A percentile compares a stretch with the other conserved stretches of the same genome.
These are phyloP conservation scores for Saccopteryx leptura DNA, from an alignment of 2,113 vertebrate genomes.

Conservation along the genomic window DNA sequence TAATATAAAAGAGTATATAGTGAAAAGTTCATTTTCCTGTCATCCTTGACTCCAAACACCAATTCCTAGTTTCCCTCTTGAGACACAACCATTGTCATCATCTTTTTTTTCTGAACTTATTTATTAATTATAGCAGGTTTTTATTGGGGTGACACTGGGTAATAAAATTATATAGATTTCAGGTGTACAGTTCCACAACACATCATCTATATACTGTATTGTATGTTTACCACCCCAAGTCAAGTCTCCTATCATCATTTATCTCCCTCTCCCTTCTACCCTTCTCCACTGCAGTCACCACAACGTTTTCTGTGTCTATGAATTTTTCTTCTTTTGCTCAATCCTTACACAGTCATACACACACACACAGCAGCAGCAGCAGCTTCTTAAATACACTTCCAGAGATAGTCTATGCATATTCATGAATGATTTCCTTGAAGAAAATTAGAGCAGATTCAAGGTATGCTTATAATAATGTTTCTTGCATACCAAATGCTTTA, in stretches of 20 bases:
- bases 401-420: slow-evolving; percentile 75
- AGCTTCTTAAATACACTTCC: slow-evolving; percentile 66
- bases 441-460: slow-evolving; percentile 78
- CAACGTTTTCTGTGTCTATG: not conserved
- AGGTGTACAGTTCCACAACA: not conserved
- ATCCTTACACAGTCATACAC: not conserved
- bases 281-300: not conserved
- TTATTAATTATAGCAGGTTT: not conserved
- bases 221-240: not conserved
- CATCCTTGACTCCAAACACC: slow-evolving; percentile 22
- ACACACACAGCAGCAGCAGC: not conserved
- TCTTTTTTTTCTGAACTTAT: not conserved
- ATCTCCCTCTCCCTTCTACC: not conserved
- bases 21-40: slow-evolving; percentile 62
- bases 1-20: slow-evolving; percentile 45
- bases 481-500: slow-evolving; percentile 69
- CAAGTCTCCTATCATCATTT: not conserved
- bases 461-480: slow-evolving; percentile 69
- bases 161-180: not conserved
- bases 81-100: slow-evolving; percentile 62
- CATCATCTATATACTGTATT: not conserved
- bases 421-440: slow-evolving; percentile 75
- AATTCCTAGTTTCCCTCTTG: slow-evolving; percentile 40
- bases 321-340: not conserved
- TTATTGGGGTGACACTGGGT: not conserved